A percentile compares a stretch with the other conserved stretches of the same genome.
Conservation (phyloP, 2,797 vertebrate species). For the Otus scops region DNA sequence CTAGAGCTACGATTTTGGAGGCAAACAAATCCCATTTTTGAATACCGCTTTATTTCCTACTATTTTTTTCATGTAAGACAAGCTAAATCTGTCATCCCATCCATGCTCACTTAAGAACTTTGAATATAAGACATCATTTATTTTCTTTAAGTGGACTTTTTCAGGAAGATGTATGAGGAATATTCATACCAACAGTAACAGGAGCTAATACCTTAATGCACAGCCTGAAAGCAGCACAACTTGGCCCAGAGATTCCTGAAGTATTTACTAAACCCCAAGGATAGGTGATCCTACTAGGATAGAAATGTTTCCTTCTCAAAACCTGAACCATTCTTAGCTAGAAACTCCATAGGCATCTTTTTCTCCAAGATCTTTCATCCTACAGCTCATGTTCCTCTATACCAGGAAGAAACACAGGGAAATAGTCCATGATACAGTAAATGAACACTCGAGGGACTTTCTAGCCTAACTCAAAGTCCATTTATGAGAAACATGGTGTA, state of each 20-base stretch:
- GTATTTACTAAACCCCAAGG: neutral
- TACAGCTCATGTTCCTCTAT: neutral
- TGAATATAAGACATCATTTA: neutral
- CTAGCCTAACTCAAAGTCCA: neutral
- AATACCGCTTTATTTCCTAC: neutral
- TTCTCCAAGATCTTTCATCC: neutral
- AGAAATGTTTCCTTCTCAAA: conserved; percentile 11
- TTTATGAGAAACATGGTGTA: neutral
- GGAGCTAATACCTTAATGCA: neutral
- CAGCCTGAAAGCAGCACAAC: neutral
- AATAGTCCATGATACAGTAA: neutral
- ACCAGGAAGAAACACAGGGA: neutral
- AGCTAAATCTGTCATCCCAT: neutral
- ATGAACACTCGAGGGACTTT: neutral
- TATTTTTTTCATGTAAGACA: neutral
- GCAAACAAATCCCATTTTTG: conserved; percentile 11
- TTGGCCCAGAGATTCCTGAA: neutral
- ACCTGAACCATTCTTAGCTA: neutral
- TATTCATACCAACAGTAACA: neutral
- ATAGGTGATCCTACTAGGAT: neutral
- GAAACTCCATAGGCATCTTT: neutral
- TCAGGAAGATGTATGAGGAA: neutral
- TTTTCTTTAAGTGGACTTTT: conserved; percentile 1
- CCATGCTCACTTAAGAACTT: neutral
- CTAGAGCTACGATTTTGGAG: neutral